These are phyloP conservation scores for Eledone cirrhosa DNA, from an alignment of 2,888 invertebrate species.

Conservation along the genomic window DNA sequence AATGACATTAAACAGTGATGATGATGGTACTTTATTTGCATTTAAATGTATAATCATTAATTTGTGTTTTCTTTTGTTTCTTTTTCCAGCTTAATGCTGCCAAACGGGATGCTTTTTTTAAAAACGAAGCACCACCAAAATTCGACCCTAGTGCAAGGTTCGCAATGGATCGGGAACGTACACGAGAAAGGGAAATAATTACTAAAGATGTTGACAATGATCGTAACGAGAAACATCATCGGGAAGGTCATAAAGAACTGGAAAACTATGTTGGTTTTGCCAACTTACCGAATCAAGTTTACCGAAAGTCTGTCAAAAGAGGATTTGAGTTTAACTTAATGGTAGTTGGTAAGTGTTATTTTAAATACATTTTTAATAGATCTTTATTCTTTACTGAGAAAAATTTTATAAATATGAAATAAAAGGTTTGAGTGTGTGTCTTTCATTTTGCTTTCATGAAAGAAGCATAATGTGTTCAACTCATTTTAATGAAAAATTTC, in stretches of 20 bases:
- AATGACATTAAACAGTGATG: too few relatives aligned
- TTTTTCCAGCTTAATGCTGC: conserved; percentile 55
- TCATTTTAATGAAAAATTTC: too few relatives aligned
- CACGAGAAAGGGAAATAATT: conserved; percentile 28
- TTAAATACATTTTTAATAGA: too few relatives aligned
- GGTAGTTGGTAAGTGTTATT: conserved; percentile 36
- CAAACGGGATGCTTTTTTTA: conserved; percentile 61
- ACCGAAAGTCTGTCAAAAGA: conserved; percentile 37
- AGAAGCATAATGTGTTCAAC: too few relatives aligned
- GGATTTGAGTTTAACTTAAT: conserved; percentile 40
- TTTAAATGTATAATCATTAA: neutral
- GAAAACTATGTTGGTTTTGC: conserved; percentile 38
- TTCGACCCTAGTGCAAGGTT: conserved; percentile 55
- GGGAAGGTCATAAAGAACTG: conserved; percentile 31
- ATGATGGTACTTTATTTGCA: neutral
- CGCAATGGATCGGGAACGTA: conserved; percentile 41
- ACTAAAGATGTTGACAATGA: conserved; percentile 34
- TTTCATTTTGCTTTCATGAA: too few relatives aligned
- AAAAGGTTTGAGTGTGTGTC: too few relatives aligned
- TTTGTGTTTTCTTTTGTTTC: conserved; percentile 8
- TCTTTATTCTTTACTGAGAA: too few relatives aligned
- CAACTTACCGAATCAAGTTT: conserved; percentile 43
- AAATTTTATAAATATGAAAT: too few relatives aligned
- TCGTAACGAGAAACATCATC: conserved; percentile 27
- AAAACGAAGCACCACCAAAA: conserved; percentile 50